Evolutionary conservation across 2,888 invertebrate genomes (phyloP), one percentile per base, ranked within the genome.

Genomic region (Rotaria macrura): DNA sequence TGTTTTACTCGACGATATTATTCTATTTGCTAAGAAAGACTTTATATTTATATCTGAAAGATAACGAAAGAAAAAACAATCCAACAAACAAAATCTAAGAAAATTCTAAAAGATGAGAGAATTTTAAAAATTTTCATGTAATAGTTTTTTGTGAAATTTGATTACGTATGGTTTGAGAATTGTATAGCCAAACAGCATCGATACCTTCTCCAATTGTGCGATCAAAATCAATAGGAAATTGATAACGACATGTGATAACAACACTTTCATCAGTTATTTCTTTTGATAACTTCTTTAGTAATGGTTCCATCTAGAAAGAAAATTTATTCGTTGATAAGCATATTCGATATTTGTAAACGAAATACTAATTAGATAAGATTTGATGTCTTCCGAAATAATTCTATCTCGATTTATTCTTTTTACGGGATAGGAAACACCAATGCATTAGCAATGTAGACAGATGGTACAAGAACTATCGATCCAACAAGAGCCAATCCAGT

Each of bases 211-310:
- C 79, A 43, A 12, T 0, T 9, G 79, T 40, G n/a, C 43, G 40
- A 43, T 40, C 43, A 43, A 4, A 43, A 14, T 79, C 25, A 3
- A 79, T 79, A 9, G 79, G 79, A 79, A 79, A 79, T 79, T 79
- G 79, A 40, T 79, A 79, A 43, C 79, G 79, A 43, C 79, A 79
- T 43, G 79, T 79, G 10, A 79, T 14, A 25, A 79, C 79, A 79
- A 79, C 43, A 79, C 79, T 43, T n/a, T 79, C 79, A n/a, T 79
- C n/a, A 10, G 43, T 14, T 43, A 79, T 79, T 79, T 79, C 79
- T 79, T 79, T 79, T 7, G 79, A 79, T n/a, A 79, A 43, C n/a
- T 79, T 79, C 25, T 43, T 79, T 40, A 79, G n/a, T 79, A 79
- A 79, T 43, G 79, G 43, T 43, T 79, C 79, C 79, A 79, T 79